These are phyloP conservation scores for Copidosoma aretas DNA, from an alignment of 2,888 invertebrate species.

Conservation along the genomic window DNA sequence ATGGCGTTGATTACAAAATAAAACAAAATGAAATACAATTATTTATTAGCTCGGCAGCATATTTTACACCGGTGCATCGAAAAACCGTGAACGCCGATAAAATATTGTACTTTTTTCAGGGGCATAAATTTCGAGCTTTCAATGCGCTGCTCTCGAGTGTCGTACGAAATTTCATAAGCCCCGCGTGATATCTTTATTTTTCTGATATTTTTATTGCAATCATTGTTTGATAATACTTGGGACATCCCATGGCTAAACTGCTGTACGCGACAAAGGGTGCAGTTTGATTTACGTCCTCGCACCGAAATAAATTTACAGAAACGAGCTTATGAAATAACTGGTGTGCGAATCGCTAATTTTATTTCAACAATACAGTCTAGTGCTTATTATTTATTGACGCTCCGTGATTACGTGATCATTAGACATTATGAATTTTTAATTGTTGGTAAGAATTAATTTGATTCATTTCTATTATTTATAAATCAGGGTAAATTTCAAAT, in stretches of 20 bases:
- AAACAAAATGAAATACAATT: too few relatives aligned
- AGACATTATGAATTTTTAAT: not conserved
- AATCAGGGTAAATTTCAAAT: too few relatives aligned
- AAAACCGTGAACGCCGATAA: too few relatives aligned
- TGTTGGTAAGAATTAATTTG: not conserved
- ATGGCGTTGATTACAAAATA: too few relatives aligned
- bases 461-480: too few relatives aligned
- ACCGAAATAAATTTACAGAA: conserved; percentile 33
- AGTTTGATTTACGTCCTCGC: conserved; percentile 33
- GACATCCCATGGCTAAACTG: conserved; percentile 34
- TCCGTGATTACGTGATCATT: not conserved
- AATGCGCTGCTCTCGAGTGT: not conserved
- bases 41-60: too few relatives aligned
- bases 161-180: not conserved
- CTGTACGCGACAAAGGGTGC: conserved; percentile 26
- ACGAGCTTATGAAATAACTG: conserved; percentile 31
- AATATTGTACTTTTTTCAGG: not conserved
- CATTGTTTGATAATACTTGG: conserved; percentile 25
- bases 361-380: conserved; percentile 25
- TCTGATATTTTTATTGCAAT: conserved; percentile 17
- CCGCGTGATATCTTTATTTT: conserved; percentile 19
- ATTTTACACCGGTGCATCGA: too few relatives aligned
- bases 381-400: conserved; percentile 4
- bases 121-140: not conserved
- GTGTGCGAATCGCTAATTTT: conserved; percentile 33